Evolutionary conservation across 1,140 invertebrate species (phyloP), one percentile per base, ranked within the genome.

Genomic region (Thaumatotibia leucotreta): DNA sequence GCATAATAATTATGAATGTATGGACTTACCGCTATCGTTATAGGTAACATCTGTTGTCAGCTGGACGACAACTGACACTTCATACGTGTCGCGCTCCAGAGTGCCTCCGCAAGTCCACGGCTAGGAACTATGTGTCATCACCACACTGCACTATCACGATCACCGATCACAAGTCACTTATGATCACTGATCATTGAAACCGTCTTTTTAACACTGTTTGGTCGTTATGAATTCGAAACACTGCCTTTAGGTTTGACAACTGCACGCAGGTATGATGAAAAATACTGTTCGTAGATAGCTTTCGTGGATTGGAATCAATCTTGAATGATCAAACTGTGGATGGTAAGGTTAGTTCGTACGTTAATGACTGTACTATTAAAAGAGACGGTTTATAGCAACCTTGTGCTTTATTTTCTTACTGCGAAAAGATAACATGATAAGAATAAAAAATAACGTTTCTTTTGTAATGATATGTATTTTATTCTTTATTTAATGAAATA

Each of bases 41-140:
- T 82, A 77, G 76, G 80, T 82, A 82, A 91, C 91, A 91, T 92
- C 89, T 89, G 91, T 92, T 88, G 91, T 91, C 89, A 91, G 87
- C 84, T 90, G 82, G 77, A 88, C 80, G 82, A 82, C 86, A 91
- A 92, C 91, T 89, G 91, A 91, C 83, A 86, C 83, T 58, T 90
- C 84, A 88, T 91, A 86, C 77, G 87, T 86, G 77, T 90, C 83
- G 88, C 76, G 79, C 89, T 91, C 91, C 89, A 92, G 91, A 85
- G 91, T 91, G 88, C 76, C 72, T 77, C 72, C 52, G 72, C 68
- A 27, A 23, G 14, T 45, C 32, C 33, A 29, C 49, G 14, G 24
- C 52, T 32, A 39, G 45, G 22, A 58, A 66, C 62, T 54, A 54
- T 58, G 24, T 58, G 27, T 49, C 35, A 52, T 70, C 62, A 67